phyloP scores from a whole-genome alignment of 1,140 invertebrate species.

The Drosophila seguyi region DNA sequence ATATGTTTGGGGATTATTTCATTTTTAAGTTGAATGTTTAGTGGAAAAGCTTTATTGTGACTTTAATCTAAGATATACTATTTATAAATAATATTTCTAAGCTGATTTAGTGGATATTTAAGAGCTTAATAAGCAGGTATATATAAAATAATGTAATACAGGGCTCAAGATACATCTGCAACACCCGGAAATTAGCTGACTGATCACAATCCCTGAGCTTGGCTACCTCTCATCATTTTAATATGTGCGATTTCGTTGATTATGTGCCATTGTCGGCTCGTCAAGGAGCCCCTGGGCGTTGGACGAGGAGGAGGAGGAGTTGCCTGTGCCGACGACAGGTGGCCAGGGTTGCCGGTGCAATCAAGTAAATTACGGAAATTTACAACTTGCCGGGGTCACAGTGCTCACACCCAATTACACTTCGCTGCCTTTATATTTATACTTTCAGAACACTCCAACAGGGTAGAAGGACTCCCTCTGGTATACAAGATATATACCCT shows the following conservation, averaged over 20 bases:
- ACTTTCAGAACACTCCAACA: not conserved
- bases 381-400: conserved; percentile 59
- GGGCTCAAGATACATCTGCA: not conserved
- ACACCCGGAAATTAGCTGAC: not conserved
- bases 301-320: not conserved
- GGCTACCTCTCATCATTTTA: conserved; percentile 39
- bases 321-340: conserved; percentile 37
- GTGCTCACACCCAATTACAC: conserved; percentile 3
- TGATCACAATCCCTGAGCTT: not conserved
- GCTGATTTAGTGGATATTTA: not conserved
- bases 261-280: conserved; percentile 59
- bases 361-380: conserved; percentile 73
- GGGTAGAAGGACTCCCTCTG: not conserved
- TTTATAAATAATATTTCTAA: not conserved
- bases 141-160: not conserved
- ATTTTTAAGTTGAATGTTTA: not conserved
- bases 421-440: conserved; percentile 9
- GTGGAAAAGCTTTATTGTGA: not conserved
- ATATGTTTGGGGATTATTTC: not conserved
- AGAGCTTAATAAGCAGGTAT: not conserved
- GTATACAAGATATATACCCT: not conserved
- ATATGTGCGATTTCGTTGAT: conserved; percentile 63
- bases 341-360: conserved; percentile 55
- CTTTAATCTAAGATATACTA: not conserved
- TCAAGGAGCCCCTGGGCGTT: conserved; percentile 11